Conservation (phyloP, 2,113 vertebrate genomes). For the Xyrauchen texanus region DNA sequence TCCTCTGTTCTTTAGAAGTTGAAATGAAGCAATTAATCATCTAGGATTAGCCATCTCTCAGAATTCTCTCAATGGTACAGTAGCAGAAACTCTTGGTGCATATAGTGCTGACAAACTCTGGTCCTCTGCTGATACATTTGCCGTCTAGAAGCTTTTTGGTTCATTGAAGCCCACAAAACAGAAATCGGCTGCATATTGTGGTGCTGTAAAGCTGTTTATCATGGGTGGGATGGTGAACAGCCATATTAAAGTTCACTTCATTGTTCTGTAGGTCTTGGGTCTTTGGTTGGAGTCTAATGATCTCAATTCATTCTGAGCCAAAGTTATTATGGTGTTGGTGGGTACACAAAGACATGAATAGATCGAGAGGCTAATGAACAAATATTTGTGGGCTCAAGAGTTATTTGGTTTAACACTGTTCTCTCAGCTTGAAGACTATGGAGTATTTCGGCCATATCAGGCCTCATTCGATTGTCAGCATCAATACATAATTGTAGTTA, state of each 20-base stretch:
- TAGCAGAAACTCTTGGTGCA: background rate
- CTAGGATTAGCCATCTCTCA: background rate
- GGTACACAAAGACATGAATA: background rate
- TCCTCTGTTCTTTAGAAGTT: too few species aligned
- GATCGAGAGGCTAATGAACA: constrained; percentile 2
- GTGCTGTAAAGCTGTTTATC: background rate
- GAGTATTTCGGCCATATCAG: background rate
- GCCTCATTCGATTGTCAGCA: background rate
- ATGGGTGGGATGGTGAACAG: constrained; percentile 8
- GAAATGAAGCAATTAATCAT: too few species aligned
- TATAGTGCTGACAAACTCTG: background rate
- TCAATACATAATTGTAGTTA: too few species aligned
- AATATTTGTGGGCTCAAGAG: constrained; percentile 9
- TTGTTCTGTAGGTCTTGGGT: background rate
- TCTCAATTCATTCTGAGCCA: constrained; percentile 1
- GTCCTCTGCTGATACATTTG: background rate
- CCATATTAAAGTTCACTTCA: constrained; percentile 9
- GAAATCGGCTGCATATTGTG: background rate
- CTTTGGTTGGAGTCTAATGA: background rate
- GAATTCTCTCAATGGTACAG: background rate
- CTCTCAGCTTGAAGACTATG: background rate
- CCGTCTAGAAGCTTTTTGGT: background rate
- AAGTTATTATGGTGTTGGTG: constrained; percentile 4
- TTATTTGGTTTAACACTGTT: background rate
- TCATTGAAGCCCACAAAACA: background rate